Evolutionary conservation across 2,888 invertebrate genomes (phyloP), one percentile per base, ranked within the genome.

Genomic region (Orthonevra nobilis): DNA sequence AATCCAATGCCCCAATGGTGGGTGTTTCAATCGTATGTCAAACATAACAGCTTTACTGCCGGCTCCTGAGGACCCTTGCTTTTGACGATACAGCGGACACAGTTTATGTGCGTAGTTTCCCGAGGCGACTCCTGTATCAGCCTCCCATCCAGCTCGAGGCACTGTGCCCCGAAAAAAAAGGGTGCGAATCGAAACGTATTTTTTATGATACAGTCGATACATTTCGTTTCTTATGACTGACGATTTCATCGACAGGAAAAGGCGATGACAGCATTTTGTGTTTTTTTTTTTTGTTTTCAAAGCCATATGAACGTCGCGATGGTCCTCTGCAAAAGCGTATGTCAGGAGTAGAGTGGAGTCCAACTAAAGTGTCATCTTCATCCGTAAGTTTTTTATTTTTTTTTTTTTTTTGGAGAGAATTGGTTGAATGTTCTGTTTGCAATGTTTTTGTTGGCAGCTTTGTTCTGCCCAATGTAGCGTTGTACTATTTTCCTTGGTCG

Each of bases 241-340:
- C 72, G 72, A 66, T 79, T 79, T 79, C 77, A 79, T 79, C 77
- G 77, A 72, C 77, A 66, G 66, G 58, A 79, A 77, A 79, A 72
- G 72, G 48, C 72, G 77, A 79, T 79, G 77, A 79, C 77, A 72
- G 72, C 72, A 79, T 72, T 66, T 23, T 23, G 3, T 23, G 3
- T 23, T 23, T 23, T 23, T 23, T 23, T 17, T 46, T 44, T 26
- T 60, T 10, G 23, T 61, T 28, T 40, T 56, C 46, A 28, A 44
- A 6, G 7, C 36, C 32, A 26, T 2, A 3, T 26, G 38, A 54
- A 15, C 34, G 44, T 6, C 26, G 30, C 3, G 23, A 23, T 5
- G 3, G 3, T 26, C 12, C 9, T 12, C 9, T n/a, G n/a, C n/a
- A n/a, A n/a, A n/a, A n/a, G n/a, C n/a, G n/a, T n/a, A n/a, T n/a